Conservation (phyloP, 2,797 vertebrate genomes). For the Phalanger gymnotis region DNA sequence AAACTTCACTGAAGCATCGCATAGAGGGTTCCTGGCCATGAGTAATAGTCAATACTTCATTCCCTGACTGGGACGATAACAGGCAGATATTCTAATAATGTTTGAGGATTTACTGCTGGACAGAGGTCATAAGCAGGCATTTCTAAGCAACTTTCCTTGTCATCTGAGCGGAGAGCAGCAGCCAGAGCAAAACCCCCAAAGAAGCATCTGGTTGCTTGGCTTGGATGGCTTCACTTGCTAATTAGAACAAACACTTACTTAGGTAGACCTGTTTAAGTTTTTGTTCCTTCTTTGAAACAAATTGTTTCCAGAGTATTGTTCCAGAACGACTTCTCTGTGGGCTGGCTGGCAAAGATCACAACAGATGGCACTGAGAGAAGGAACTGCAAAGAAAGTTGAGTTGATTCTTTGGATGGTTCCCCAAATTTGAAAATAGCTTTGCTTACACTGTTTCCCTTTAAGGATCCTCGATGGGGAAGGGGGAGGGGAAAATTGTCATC, state of each 20-base stretch:
- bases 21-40: conserved; percentile 66
- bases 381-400: conserved; percentile 62
- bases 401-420: conserved; percentile 62
- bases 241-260: conserved; percentile 72
- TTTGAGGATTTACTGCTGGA: conserved; percentile 81
- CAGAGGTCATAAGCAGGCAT: conserved; percentile 77
- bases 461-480: not conserved
- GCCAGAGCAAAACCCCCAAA: conserved; percentile 75
- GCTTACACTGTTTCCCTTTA: conserved; percentile 66
- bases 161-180: conserved; percentile 75
- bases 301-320: conserved; percentile 74
- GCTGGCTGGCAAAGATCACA: conserved; percentile 72
- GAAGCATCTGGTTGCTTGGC: conserved; percentile 58
- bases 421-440: conserved; percentile 63
- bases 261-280: conserved; percentile 76
- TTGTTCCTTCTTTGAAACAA: conserved; percentile 76
- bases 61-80: conserved; percentile 75
- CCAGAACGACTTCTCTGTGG: conserved; percentile 62
- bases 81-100: conserved; percentile 82
- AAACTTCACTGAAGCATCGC: conserved; percentile 78
- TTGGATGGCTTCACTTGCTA: conserved; percentile 76
- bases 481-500: conserved; percentile 60
- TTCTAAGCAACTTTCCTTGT: conserved; percentile 79
- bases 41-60: conserved; percentile 84
- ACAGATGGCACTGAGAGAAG: conserved; percentile 54